Base-by-base conservation (phyloP, 2,797 vertebrate genomes). In the Rhynchonycteris naso region DNA sequence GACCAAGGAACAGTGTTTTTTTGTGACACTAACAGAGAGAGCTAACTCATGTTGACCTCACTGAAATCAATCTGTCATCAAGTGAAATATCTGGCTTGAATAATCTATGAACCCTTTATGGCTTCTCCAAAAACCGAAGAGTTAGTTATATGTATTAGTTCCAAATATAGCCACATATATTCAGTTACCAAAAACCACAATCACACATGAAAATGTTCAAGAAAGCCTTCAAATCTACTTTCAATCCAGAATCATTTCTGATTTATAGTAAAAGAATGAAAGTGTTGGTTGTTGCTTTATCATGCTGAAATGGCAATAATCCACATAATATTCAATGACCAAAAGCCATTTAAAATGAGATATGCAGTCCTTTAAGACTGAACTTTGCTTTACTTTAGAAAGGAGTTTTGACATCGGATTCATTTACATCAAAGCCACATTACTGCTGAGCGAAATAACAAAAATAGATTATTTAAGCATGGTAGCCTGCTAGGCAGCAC, bases 371-470 rank as follows among this genome's bases (percentile, higher is more conserved):
- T 96, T 72, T 88, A 88, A 89, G 38, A 43, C 12, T 94, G 30
- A 95, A 63, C 54, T 76, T 91, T 56, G 61, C 63, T 96, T 92
- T 78, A 56, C 38, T 91, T 83, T 63, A 75, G 56, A 91, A 88
- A 92, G 21, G 22, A 56, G 28, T 56, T 91, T 78, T 95, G 68
- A 81, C 66, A 75, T 87, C 87, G n/a, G 26, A 35, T 52, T 84
- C 50, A 8, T 78, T 69, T 86, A 35, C 38, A 84, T 96, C 89
- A 95, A 91, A 92, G 65, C 76, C 63, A 88, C 35, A 24, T 90
- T 68, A 75, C 94, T 83, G 87, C 81, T 90, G 93, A 95, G 93
- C 66, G 15, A 69, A 95, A 82, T 93, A 94, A 95, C 75, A 95
- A 84, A 79, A 28, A 7, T 71, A 38, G 72, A 63, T 96, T 87